Percentiles rank a stretch among this genome's conserved stretches.
Conservation (phyloP, 2,113 vertebrate genomes). For the Ophthalmolycus amberensis region DNA sequence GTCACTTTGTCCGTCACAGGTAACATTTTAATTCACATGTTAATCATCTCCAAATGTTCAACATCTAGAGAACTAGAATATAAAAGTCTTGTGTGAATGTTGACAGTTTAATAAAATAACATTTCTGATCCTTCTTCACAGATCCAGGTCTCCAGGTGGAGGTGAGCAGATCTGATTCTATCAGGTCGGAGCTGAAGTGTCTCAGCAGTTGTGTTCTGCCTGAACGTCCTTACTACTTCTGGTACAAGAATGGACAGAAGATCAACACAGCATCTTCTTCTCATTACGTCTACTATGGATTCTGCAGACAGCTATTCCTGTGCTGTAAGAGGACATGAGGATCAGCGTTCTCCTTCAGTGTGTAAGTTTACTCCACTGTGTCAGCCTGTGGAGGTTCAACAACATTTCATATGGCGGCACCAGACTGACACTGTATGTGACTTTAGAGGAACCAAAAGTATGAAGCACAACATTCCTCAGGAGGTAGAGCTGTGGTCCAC, state of each 20-base stretch:
- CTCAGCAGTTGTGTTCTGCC: neutral
- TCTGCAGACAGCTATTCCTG: neutral
- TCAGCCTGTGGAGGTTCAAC: too few relatives aligned
- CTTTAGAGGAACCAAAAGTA: too few relatives aligned
- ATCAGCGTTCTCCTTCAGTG: too few relatives aligned
- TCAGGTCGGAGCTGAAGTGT: neutral
- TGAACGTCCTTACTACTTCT: neutral
- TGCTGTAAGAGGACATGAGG: too few relatives aligned
- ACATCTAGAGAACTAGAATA: neutral
- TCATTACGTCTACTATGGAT: accelerated
- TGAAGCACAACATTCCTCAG: too few relatives aligned
- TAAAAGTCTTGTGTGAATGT: neutral
- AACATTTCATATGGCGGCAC: too few relatives aligned
- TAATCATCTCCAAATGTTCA: neutral
- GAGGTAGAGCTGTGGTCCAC: neutral
- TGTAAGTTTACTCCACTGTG: too few relatives aligned
- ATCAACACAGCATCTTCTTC: accelerated
- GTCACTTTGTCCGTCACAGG: constrained; percentile 31
- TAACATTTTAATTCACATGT: neutral
- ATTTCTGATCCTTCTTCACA: neutral
- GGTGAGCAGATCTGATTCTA: accelerated
- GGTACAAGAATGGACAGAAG: neutral
- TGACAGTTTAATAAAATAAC: neutral
- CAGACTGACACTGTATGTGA: too few relatives aligned
- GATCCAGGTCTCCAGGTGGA: neutral